Conservation (phyloP, 2,888 invertebrate genomes). For the Habroteleia sp. region DNA sequence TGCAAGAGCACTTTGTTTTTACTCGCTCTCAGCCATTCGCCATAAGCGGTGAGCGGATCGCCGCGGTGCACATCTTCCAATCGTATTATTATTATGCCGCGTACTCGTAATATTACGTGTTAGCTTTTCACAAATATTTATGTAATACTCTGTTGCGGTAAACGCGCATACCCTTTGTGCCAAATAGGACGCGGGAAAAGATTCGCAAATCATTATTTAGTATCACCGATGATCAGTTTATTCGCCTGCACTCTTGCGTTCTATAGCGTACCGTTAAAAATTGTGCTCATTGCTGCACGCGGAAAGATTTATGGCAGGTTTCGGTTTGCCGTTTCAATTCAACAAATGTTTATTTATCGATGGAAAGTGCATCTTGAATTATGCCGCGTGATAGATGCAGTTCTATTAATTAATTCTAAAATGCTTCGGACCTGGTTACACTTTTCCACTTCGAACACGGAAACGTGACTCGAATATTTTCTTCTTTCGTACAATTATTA, state of each 20-base stretch:
- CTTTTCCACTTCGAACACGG: neutral
- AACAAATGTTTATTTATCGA: constrained; percentile 42
- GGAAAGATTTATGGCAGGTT: constrained; percentile 39
- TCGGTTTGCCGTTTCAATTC: constrained; percentile 34
- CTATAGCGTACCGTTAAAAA: no score
- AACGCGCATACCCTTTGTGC: constrained; percentile 56
- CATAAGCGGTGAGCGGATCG: constrained; percentile 46
- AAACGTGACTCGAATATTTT: no score
- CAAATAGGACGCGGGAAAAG: constrained; percentile 37
- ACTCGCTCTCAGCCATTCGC: constrained; percentile 46
- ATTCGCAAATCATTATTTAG: constrained; percentile 58
- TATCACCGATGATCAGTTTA: constrained; percentile 53
- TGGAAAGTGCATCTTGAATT: constrained; percentile 22
- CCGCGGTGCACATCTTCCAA: constrained; percentile 33
- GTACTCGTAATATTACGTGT: constrained; percentile 59
- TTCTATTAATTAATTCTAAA: constrained; percentile 16
- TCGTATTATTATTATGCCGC: constrained; percentile 57
- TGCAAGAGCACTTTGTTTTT: constrained; percentile 55
- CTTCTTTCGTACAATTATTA: no score
- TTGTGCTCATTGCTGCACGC: constrained; percentile 30
- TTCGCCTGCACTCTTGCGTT: constrained; percentile 9
- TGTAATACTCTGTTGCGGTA: constrained; percentile 48
- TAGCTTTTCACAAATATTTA: constrained; percentile 60
- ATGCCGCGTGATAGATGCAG: constrained; percentile 4
- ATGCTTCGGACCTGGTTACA: neutral